Percentiles rank a stretch among this genome's conserved stretches.
Evolutionary conservation across 2,113 vertebrate genomes (phyloP).

Genomic region (Nipponia nippon): DNA sequence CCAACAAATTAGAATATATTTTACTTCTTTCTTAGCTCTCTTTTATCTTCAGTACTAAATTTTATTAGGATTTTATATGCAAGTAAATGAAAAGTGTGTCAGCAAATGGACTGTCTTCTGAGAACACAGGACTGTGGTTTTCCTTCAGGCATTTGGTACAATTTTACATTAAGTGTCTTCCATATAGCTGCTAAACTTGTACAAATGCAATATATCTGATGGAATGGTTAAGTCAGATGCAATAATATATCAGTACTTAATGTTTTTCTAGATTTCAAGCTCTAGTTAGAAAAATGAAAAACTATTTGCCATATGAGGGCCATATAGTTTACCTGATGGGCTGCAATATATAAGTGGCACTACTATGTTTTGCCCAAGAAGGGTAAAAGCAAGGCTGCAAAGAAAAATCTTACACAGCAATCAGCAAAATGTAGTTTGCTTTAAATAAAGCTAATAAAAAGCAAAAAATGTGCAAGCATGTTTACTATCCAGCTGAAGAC

Average conservation of each 20-base stretch:
- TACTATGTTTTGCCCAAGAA: neutral
- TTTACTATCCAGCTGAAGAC: neutral
- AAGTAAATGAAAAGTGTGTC: neutral
- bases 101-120: constrained; percentile 2
- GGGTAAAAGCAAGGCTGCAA: neutral
- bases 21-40: neutral
- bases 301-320: neutral
- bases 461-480: neutral
- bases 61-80: neutral
- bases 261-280: neutral
- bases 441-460: neutral
- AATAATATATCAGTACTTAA: neutral
- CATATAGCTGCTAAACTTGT: neutral
- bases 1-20: neutral
- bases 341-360: neutral
- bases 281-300: neutral
- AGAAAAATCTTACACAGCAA: neutral
- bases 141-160: neutral
- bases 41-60: neutral
- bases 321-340: neutral
- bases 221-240: neutral
- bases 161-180: neutral
- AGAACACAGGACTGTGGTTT: neutral
- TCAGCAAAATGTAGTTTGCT: neutral
- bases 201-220: neutral